Conservation (phyloP, 1,140 invertebrate genomes). For the Meloidogyne chitwoodi region DNA sequence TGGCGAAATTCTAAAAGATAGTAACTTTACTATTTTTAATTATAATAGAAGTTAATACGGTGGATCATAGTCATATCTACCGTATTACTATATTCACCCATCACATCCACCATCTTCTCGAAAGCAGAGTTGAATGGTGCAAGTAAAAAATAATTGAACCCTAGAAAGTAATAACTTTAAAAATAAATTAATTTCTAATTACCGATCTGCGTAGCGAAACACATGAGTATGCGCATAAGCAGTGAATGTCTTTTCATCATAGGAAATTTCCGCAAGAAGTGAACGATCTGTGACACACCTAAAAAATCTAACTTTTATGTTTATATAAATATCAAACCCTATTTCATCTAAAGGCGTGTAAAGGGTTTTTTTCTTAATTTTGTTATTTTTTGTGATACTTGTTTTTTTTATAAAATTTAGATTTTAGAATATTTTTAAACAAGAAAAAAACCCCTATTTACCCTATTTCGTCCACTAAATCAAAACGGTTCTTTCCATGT, state of each 20-base stretch:
- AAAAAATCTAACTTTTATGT: conserved; percentile 11
- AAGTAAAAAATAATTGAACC: conserved; percentile 59
- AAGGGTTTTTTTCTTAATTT: too few relatives aligned
- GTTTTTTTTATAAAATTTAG: too few relatives aligned
- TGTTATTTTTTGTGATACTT: too few relatives aligned
- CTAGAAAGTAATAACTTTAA: background rate
- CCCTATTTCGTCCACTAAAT: conserved; percentile 55
- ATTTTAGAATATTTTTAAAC: too few relatives aligned
- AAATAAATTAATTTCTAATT: background rate
- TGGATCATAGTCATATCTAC: too few relatives aligned
- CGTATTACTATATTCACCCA: conserved; percentile 17
- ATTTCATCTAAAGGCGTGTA: too few relatives aligned
- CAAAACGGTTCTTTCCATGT: conserved; percentile 51
- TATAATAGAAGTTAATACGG: too few relatives aligned
- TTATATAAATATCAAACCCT: background rate
- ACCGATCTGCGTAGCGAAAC: conserved; percentile 59
- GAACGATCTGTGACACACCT: conserved; percentile 47
- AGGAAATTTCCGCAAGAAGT: conserved; percentile 48
- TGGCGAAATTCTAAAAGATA: conserved; percentile 47
- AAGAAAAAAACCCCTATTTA: too few relatives aligned
- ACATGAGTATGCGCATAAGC: conserved; percentile 52
- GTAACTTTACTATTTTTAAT: too few relatives aligned
- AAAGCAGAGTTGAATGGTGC: conserved; percentile 55
- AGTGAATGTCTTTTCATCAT: conserved; percentile 41
- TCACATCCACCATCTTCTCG: conserved; percentile 59